Evolutionary conservation across 2,113 vertebrate species (phyloP).

Genomic region (Uria lomvia): DNA sequence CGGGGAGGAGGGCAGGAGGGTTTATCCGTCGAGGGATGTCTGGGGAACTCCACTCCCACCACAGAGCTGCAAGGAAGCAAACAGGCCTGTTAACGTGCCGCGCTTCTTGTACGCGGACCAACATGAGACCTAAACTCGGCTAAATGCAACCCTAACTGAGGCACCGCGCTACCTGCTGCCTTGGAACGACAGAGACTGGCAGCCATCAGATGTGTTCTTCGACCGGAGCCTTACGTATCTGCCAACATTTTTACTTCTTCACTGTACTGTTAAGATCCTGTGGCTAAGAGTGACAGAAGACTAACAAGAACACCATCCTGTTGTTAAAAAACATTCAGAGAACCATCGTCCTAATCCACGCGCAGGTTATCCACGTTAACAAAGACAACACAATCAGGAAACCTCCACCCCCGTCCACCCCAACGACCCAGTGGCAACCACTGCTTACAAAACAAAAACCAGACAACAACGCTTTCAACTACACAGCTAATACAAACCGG

Average conservation of each 20-base stretch:
- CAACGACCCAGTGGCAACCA: neutral
- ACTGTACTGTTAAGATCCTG: neutral
- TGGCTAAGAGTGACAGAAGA: neutral
- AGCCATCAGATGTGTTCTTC: neutral
- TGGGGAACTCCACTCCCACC: neutral
- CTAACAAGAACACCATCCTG: neutral
- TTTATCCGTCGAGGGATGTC: fast-evolving
- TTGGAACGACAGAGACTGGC: fast-evolving
- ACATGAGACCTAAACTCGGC: fast-evolving
- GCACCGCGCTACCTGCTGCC: fast-evolving
- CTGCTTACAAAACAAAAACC: neutral
- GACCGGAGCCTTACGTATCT: neutral
- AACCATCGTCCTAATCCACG: neutral
- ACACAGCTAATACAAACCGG: neutral
- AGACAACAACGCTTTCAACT: neutral
- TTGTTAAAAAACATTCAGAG: neutral
- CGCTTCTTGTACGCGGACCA: too few relatives aligned
- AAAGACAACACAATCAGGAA: neutral
- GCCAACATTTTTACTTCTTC: neutral
- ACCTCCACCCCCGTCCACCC: neutral
- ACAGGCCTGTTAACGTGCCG: fast-evolving
- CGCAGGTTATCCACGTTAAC: neutral
- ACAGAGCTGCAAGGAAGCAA: neutral
- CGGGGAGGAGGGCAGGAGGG: fast-evolving
- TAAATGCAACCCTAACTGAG: neutral